Evolutionary conservation across 2,888 invertebrate species (phyloP), one percentile per base, ranked within the genome.

Genomic region (Meteorus colon): DNA sequence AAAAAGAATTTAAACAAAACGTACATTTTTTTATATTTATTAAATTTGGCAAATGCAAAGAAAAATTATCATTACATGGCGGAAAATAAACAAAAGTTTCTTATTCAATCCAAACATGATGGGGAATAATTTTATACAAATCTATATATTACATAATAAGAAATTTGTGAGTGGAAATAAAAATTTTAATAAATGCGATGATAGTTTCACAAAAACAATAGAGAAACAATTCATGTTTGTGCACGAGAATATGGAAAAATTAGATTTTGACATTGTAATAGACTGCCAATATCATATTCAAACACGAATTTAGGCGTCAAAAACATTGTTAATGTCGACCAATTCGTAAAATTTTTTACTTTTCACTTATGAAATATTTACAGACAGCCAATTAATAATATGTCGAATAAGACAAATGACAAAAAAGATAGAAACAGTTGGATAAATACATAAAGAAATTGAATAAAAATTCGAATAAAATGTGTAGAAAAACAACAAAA

Each of bases 91-190:
- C 14, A 66, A 0, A 37, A 8, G 66, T 66, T 66, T 66, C 34
- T 66, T 24, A 41, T 66, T 41, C 19, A 12, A 66, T 41, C 5
- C 37, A 24, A 41, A 24, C 12, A 65, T 37, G 66, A 24, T n/a
- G 59, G 29, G 16, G 71, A 66, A 75, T 63, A 75, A 75, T 75
- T 75, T 75, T 75, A 75, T 75, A 75, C 75, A 75, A 75, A 24
- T 59, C 70, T 65, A 70, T 75, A 65, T 63, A 69, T 63, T 31
- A 63, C 63, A 62, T 48, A 63, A 55, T 55, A 55, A 19, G 55
- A 55, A 51, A 70, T 55, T 34, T 19, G 34, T 34, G 16, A 70
- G 27, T 41, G 19, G 24, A 1, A 19, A 55, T 3, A 55, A 55
- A 55, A 19, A 55, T 48, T 48, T 48, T 48, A 5, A n/a, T 4